These are phyloP conservation scores for Cryptocephalus primarius DNA, from an alignment of 2,888 invertebrate species.

Conservation along the genomic window DNA sequence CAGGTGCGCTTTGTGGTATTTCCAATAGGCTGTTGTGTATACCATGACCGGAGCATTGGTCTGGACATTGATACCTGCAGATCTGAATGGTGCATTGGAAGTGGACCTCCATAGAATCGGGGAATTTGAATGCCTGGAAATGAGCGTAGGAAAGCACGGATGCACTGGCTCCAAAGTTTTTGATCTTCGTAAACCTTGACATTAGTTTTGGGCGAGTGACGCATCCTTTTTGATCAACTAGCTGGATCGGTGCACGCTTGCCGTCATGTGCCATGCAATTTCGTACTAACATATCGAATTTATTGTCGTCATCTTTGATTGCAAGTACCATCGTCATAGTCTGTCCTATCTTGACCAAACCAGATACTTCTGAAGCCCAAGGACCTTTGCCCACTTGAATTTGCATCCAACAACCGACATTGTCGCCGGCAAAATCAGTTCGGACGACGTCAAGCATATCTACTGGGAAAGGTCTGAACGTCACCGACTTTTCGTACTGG, in stretches of 20 bases:
- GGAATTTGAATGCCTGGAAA: slow-evolving; percentile 93
- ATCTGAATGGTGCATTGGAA: slow-evolving; percentile 94
- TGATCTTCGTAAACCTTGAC: slow-evolving; percentile 89
- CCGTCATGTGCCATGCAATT: slow-evolving; percentile 94
- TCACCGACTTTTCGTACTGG: slow-evolving; percentile 89
- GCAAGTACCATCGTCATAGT: slow-evolving; percentile 96
- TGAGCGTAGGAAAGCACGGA: slow-evolving; percentile 86
- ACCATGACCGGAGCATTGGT: slow-evolving; percentile 59
- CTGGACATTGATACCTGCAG: slow-evolving; percentile 85
- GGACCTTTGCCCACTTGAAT: slow-evolving; percentile 89
- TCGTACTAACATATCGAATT: slow-evolving; percentile 89
- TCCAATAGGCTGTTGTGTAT: slow-evolving; percentile 41
- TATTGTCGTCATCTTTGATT: slow-evolving; percentile 89
- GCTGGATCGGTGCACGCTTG: slow-evolving; percentile 82
- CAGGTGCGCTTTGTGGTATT: slow-evolving; percentile 44
- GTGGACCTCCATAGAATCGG: slow-evolving; percentile 93
- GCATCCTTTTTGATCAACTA: slow-evolving; percentile 87
- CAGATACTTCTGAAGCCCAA: slow-evolving; percentile 92
- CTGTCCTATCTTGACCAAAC: slow-evolving; percentile 88
- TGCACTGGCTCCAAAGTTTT: slow-evolving; percentile 88
- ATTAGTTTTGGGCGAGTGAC: slow-evolving; percentile 85
- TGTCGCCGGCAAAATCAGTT: slow-evolving; percentile 90
- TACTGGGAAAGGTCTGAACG: slow-evolving; percentile 88
- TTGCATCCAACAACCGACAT: slow-evolving; percentile 96
- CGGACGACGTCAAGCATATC: slow-evolving; percentile 92